Percentiles rank a stretch among this genome's conserved stretches.
These are phyloP conservation scores for Harpegnathos saltator DNA, from an alignment of 1,140 invertebrate genomes.

Conservation along the genomic window DNA sequence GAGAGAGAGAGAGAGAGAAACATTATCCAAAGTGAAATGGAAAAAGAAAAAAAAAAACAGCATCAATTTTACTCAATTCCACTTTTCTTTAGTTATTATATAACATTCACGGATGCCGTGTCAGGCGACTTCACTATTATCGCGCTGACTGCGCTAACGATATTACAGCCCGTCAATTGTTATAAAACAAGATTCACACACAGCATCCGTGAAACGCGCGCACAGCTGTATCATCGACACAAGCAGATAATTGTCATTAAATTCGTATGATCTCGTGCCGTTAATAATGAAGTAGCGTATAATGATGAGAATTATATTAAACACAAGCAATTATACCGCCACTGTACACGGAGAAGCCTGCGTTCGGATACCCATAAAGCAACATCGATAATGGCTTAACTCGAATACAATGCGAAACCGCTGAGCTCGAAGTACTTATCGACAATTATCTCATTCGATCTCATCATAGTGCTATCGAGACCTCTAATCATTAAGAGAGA, in stretches of 20 bases:
- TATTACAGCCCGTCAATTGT: too few species aligned
- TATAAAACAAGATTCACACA: too few species aligned
- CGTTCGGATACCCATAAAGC: background rate
- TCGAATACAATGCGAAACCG: background rate
- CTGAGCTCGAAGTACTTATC: background rate
- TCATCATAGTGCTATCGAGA: background rate
- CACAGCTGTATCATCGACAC: background rate
- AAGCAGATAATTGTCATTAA: constrained; percentile 29
- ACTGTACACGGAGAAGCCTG: background rate
- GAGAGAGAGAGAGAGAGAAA: too few species aligned
- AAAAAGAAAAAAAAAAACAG: too few species aligned
- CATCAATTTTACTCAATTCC: too few species aligned
- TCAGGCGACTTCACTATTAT: too few species aligned
- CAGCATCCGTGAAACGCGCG: background rate
- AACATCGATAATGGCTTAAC: background rate
- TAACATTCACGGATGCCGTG: too few species aligned
- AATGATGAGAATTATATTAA: constrained; percentile 20
- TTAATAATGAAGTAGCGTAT: background rate
- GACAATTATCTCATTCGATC: constrained; percentile 4
- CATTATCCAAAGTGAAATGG: too few species aligned
- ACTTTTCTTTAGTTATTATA: too few species aligned
- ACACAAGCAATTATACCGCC: constrained; percentile 7
- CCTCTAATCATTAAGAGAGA: background rate
- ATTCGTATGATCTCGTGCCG: constrained; percentile 2
- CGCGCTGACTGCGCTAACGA: too few species aligned